A percentile compares a stretch with the other conserved stretches of the same genome.
phyloP scores from a whole-genome alignment of 2,113 vertebrate genomes.

The Callospermophilus lateralis region DNA sequence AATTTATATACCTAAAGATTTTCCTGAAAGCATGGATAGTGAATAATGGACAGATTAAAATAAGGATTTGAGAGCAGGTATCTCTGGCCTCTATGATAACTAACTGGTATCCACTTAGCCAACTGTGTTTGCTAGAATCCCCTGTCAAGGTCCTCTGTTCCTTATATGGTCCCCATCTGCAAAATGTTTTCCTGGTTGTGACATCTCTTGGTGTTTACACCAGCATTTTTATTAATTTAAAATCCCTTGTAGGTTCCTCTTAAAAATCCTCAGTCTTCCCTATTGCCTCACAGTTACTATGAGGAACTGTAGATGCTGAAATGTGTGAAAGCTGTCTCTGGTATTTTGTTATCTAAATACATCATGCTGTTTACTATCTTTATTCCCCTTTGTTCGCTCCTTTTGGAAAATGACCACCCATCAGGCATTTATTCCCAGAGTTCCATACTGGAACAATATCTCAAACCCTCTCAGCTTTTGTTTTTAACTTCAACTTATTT shows the following conservation, averaged over 20 bases:
- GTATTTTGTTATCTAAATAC: not conserved
- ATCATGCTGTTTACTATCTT: not conserved
- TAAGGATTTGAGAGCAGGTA: not conserved
- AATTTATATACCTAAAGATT: not conserved
- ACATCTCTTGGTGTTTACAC: not conserved
- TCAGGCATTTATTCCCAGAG: not conserved
- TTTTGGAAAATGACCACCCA: not conserved
- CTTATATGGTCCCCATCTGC: not conserved
- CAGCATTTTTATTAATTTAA: not conserved
- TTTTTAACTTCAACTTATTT: not conserved
- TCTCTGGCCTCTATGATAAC: not conserved
- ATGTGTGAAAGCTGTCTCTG: not conserved
- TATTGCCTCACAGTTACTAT: too few relatives aligned
- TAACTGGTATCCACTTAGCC: not conserved
- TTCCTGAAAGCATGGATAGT: not conserved
- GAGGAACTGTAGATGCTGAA: not conserved
- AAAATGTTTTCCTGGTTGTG: not conserved
- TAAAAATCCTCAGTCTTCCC: not conserved
- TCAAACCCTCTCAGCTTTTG: not conserved
- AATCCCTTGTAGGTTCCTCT: not conserved
- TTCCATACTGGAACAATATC: not conserved
- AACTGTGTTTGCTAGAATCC: not conserved
- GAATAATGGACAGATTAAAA: not conserved
- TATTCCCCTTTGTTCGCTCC: not conserved
- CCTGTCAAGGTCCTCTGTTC: not conserved